Conservation (phyloP, 2,888 invertebrate genomes). For the Crocallis elinguaria region DNA sequence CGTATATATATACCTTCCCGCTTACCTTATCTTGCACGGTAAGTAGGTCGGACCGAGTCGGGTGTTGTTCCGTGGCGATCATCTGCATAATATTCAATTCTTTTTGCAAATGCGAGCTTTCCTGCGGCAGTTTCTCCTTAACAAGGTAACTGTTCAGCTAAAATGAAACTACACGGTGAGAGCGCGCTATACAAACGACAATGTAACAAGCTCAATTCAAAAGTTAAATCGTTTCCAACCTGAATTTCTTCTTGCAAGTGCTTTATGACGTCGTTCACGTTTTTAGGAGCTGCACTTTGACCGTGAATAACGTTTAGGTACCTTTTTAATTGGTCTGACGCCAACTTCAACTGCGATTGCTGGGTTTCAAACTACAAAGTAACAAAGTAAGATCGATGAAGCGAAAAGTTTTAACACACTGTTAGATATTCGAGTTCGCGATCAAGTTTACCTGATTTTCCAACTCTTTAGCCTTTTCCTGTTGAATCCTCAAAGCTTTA, state of each 20-base stretch:
- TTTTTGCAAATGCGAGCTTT: slow-evolving; percentile 86
- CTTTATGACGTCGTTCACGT: slow-evolving; percentile 87
- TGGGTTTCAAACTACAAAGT: slow-evolving; percentile 71
- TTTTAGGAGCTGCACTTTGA: slow-evolving; percentile 76
- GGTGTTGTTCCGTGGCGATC: slow-evolving; percentile 87
- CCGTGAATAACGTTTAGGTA: slow-evolving; percentile 85
- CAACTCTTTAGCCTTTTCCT: slow-evolving; percentile 78
- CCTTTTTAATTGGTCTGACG: slow-evolving; percentile 86
- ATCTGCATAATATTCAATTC: slow-evolving; percentile 88
- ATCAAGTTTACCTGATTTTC: slow-evolving; percentile 67
- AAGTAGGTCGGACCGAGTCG: slow-evolving; percentile 87
- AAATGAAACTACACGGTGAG: slow-evolving; percentile 39
- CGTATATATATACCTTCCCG: neutral
- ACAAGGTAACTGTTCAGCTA: slow-evolving; percentile 89
- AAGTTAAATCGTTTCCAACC: slow-evolving; percentile 53
- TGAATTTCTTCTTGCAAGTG: slow-evolving; percentile 91
- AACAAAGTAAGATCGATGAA: slow-evolving; percentile 10
- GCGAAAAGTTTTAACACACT: slow-evolving; percentile 1
- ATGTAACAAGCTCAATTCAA: slow-evolving; percentile 32
- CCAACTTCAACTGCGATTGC: slow-evolving; percentile 74
- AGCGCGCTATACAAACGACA: slow-evolving; percentile 24
- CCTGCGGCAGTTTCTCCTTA: slow-evolving; percentile 91
- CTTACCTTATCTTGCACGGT: slow-evolving; percentile 86
- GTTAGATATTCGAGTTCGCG: slow-evolving; percentile 10
- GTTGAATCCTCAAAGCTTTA: slow-evolving; percentile 79